These are phyloP conservation scores for Andricus grossulariae DNA, from an alignment of 1,140 invertebrate species.

Conservation along the genomic window DNA sequence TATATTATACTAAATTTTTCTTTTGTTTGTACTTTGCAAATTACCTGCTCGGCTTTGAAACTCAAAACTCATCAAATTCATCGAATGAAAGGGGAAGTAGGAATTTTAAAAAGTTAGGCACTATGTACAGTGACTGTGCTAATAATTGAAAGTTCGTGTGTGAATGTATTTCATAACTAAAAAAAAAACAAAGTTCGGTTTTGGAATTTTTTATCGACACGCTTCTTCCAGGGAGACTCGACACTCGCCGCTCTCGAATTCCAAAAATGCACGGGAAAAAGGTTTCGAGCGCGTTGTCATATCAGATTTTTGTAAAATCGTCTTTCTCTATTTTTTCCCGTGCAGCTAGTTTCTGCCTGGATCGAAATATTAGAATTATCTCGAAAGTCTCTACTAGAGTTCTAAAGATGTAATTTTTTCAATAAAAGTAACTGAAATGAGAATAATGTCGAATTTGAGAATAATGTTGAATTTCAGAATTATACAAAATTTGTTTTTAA, in stretches of 20 bases:
- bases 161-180: slow-evolving; percentile 14
- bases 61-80: slow-evolving; percentile 6
- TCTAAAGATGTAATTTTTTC: not conserved
- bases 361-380: slow-evolving; percentile 7
- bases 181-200: slow-evolving; percentile 5
- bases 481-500: too few species aligned
- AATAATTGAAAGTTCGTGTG: not conserved
- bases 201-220: slow-evolving; percentile 25
- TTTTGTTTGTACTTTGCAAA: not conserved
- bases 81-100: slow-evolving; percentile 9
- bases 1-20: not conserved
- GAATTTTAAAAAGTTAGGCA: not conserved
- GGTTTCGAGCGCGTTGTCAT: not conserved
- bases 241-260: slow-evolving; percentile 17
- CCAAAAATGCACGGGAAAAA: slow-evolving; percentile 5
- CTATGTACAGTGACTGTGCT: slow-evolving; percentile 4
- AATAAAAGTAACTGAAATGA: too few species aligned
- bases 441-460: too few species aligned
- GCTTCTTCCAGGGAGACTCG: slow-evolving; percentile 29
- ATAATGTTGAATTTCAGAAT: too few species aligned
- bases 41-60: slow-evolving; percentile 5
- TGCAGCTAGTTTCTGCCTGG: slow-evolving; percentile 16
- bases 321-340: slow-evolving; percentile 11
- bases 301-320: slow-evolving; percentile 6
- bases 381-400: slow-evolving; percentile 16